Base-by-base conservation (phyloP, 2,888 invertebrate species). In the Ceraclea dissimilis region DNA sequence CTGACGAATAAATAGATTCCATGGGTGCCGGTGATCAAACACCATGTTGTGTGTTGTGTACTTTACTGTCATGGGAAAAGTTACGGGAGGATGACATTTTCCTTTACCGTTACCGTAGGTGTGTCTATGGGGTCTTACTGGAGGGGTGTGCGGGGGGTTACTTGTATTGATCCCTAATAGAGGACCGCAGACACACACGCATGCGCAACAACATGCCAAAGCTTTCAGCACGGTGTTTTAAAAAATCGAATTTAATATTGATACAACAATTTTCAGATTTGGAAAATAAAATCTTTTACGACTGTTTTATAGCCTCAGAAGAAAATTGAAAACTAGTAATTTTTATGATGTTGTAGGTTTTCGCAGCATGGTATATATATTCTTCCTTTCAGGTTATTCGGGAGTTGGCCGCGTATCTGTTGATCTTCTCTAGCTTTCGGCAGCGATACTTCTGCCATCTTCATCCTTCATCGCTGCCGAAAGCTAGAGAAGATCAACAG, bases 161-260 rank as follows among this genome's bases (percentile, higher is more conserved):
- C 51, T 22, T 53, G 48, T 59, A 59, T 59, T 59, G 59, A 59
- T 59, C 58, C 44, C 53, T 51, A 48, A n/a, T 33, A 26, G 19
- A 51, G 34, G 52, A 51, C 61, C 58, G 61, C 61, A 59, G 59
- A 55, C 59, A 31, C 43, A 20, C 10, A 52, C 61, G 58, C 57
- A 46, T 54, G 61, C 61, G 61, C 57, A 51, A 17, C 13, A 2
- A 17, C 2, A n/a, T 22, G 19, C 39, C 51, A 53, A 21, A 18
- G 46, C 52, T 44, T 54, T 44, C 21, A 22, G 59, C 50, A 61
- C 61, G 57, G 57, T 54, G 17, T 44, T 44, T 44, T 13, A 18
- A 47, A 47, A 47, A 19, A 47, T n/a, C 5, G 13, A 39, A 39
- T 39, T 39, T 39, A 13, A 39, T 8, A 39, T 26, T 26, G 10